Evolutionary conservation across 1,140 invertebrate species (phyloP), one percentile per base, ranked within the genome.

Genomic region (Eupristina koningsbergeri): DNA sequence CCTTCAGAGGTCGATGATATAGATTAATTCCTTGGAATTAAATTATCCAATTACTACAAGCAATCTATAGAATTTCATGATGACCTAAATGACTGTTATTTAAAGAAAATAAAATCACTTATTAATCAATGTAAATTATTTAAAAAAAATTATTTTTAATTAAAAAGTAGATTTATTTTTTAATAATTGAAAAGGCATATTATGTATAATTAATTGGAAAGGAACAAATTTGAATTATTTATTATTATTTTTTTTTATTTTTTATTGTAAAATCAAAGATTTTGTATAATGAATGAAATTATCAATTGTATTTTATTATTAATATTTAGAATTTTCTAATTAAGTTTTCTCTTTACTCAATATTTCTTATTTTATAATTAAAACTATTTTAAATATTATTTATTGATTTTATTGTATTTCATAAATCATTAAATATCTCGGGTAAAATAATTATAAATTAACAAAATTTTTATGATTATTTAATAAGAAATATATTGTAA

Each of bases 1-100:
- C 94, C 95, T 69, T 94, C 96, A 85, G 96, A 97, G 92, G 92
- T 96, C 75, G 92, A 93, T 61, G 92, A 92, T 78, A 78, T 78
- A 76, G 63, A 84, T 34, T 84, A 80, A 80, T 9, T 39, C 3
- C 0, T 47, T n/a, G 3, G 31, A 75, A 22, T 45, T 11, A 9
- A 45, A 15, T 64, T 45, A 31, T 50, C 22, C 34, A 73, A 58
- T 67, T 69, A 31, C 6, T n/a, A 69, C 8, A 69, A 22, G 41
- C 64, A 69, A 50, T 67, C 3, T 9, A 58, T 58, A 26, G 73
- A 76, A 76, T 53, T 71, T 36, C 1, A 80, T 69, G 47, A 53
- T 50, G 45, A 80, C 58, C 47, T 22, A 80, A 71, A n/a, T 50
- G 15, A 13, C 36, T 67, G 36, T 26, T 69, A 15, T 80, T 74